Evolutionary conservation across 2,888 invertebrate genomes (phyloP).

Genomic region (Sycophila texana): DNA sequence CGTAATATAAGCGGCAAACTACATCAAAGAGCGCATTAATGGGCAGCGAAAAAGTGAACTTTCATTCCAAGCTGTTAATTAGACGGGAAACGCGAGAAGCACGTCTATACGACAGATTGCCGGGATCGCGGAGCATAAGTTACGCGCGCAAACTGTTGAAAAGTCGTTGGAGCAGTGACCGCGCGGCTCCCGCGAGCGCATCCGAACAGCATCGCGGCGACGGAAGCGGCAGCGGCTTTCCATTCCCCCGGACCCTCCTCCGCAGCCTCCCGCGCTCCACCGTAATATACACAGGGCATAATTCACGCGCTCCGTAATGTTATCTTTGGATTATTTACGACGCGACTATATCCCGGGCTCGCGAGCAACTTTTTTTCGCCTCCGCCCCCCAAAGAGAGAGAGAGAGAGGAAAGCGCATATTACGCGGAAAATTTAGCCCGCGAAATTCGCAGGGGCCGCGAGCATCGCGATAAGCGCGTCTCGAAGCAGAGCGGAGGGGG

Average conservation of each 20-base stretch:
- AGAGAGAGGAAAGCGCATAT: slow-evolving; percentile 55
- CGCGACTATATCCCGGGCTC: slow-evolving; percentile 45
- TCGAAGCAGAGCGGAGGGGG: background rate
- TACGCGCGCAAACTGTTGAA: slow-evolving; percentile 37
- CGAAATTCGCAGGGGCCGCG: slow-evolving; percentile 58
- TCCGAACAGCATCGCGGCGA: slow-evolving; percentile 12
- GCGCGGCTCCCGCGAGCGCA: slow-evolving; percentile 19
- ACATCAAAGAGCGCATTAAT: too few species aligned
- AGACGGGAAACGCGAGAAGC: background rate
- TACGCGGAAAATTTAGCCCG: slow-evolving; percentile 62
- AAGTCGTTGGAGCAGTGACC: slow-evolving; percentile 55
- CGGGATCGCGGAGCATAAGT: slow-evolving; percentile 29
- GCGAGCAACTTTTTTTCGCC: slow-evolving; percentile 30
- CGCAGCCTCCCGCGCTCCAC: slow-evolving; percentile 58
- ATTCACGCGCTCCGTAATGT: slow-evolving; percentile 65
- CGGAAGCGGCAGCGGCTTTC: slow-evolving; percentile 3
- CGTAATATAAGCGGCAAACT: too few species aligned
- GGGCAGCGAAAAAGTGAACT: slow-evolving; percentile 36
- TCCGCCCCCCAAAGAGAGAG: slow-evolving; percentile 8
- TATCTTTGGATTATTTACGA: slow-evolving; percentile 65
- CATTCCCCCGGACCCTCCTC: slow-evolving; percentile 50
- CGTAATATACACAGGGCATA: slow-evolving; percentile 62
- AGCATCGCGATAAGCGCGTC: slow-evolving; percentile 58
- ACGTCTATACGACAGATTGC: slow-evolving; percentile 27
- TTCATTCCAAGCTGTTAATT: slow-evolving; percentile 27